Evolutionary conservation across 2,797 vertebrate genomes (phyloP).

Genomic region (Siniperca scherzeri): DNA sequence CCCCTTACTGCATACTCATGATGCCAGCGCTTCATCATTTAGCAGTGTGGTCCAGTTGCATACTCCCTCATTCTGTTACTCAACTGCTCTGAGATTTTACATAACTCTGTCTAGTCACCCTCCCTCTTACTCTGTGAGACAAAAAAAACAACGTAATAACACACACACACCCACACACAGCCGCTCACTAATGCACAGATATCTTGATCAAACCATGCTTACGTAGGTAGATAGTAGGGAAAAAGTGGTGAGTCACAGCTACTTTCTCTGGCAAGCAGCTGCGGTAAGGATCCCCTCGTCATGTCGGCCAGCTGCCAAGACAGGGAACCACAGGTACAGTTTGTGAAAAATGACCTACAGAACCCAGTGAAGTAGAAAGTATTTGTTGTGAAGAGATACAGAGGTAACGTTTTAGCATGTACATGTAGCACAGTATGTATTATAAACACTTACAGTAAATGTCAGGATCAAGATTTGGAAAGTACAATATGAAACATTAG

Average conservation of each 20-base stretch:
- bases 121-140: not conserved
- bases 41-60: not conserved
- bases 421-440: too few relatives aligned
- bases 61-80: constrained; percentile 6
- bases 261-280: constrained; percentile 24
- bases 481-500: too few relatives aligned
- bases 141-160: not conserved
- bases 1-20: not conserved
- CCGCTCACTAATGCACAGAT: constrained; percentile 13
- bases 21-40: not conserved
- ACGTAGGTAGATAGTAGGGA: constrained; percentile 14
- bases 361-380: too few relatives aligned
- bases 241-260: constrained; percentile 36
- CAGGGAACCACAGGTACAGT: not conserved
- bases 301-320: constrained; percentile 15
- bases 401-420: too few relatives aligned
- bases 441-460: too few relatives aligned
- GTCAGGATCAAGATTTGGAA: too few relatives aligned
- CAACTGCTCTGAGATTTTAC: constrained; percentile 4
- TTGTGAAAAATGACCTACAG: too few relatives aligned
- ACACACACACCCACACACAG: constrained; percentile 3
- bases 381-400: too few relatives aligned
- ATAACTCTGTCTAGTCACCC: constrained; percentile 26
- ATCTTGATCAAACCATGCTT: constrained; percentile 5
- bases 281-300: constrained; percentile 8